Conservation (phyloP, 2,888 invertebrate genomes). For the Magallana nippona region DNA sequence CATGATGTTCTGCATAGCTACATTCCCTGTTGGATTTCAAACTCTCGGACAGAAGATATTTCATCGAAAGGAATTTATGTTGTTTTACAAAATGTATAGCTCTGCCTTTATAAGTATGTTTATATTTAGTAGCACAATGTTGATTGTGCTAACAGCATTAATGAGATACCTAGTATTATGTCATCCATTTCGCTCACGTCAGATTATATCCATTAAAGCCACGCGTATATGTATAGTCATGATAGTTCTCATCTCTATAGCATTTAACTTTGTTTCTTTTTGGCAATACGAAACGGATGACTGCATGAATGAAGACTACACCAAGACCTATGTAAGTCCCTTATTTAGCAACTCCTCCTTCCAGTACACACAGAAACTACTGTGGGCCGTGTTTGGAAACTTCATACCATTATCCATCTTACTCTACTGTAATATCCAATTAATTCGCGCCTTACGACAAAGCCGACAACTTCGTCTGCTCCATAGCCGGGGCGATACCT, state of each 20-base stretch:
- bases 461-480: conserved; percentile 66
- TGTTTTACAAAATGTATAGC: conserved; percentile 68
- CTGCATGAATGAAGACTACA: conserved; percentile 38
- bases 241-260: conserved; percentile 84
- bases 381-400: conserved; percentile 69
- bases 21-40: conserved; percentile 82
- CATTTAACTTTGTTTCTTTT: conserved; percentile 84
- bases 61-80: conserved; percentile 81
- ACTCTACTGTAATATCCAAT: conserved; percentile 70
- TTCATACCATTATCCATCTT: conserved; percentile 68
- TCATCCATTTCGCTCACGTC: conserved; percentile 86
- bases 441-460: conserved; percentile 68
- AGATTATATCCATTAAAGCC: conserved; percentile 83
- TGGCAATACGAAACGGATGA: conserved; percentile 58
- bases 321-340: conserved; percentile 44
- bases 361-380: conserved; percentile 62
- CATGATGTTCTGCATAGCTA: conserved; percentile 81
- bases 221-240: conserved; percentile 84
- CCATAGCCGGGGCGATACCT: conserved; percentile 65
- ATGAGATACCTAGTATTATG: conserved; percentile 88
- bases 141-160: conserved; percentile 87
- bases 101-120: conserved; percentile 69
- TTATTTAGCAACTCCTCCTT: conserved; percentile 57
- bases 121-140: conserved; percentile 87
- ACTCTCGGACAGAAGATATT: conserved; percentile 80